Evolutionary conservation across 2,113 vertebrate species (phyloP).

Genomic region (Lophura nycthemera): DNA sequence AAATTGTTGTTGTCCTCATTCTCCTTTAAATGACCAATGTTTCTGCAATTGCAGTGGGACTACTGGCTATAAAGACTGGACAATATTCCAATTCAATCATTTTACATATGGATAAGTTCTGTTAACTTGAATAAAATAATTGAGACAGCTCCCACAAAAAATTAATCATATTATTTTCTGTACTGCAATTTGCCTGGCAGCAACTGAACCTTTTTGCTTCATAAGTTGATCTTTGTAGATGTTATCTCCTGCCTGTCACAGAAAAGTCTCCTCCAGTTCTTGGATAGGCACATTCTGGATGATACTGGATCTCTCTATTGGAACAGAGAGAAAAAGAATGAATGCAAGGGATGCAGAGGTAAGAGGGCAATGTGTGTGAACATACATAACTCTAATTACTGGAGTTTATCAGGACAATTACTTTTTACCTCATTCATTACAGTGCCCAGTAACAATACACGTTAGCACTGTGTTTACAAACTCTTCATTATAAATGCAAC

Average conservation of each 20-base stretch:
- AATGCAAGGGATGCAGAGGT: constrained; percentile 87
- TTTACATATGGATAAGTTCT: constrained; percentile 88
- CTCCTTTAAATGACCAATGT: constrained; percentile 85
- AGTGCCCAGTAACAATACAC: not conserved
- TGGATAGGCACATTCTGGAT: constrained; percentile 83
- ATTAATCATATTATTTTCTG: constrained; percentile 75
- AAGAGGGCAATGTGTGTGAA: constrained; percentile 1
- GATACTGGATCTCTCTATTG: constrained; percentile 86
- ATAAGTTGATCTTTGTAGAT: constrained; percentile 84
- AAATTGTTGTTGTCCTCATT: constrained; percentile 85
- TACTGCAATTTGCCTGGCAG: constrained; percentile 87
- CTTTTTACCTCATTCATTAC: not conserved
- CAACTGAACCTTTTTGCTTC: constrained; percentile 87
- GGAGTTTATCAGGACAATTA: not conserved
- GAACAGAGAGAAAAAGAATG: constrained; percentile 86
- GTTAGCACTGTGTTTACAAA: not conserved
- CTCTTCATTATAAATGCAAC: not conserved
- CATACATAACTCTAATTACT: not conserved
- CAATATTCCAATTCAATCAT: constrained; percentile 86
- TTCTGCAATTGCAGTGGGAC: constrained; percentile 78
- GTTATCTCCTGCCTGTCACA: constrained; percentile 83
- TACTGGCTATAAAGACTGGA: constrained; percentile 87
- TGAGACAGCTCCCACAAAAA: constrained; percentile 70
- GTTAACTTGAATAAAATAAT: constrained; percentile 77
- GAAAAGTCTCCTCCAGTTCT: constrained; percentile 80